Base-by-base conservation (phyloP, 2,888 invertebrate species). In the Pristionchus maxplancki region DNA sequence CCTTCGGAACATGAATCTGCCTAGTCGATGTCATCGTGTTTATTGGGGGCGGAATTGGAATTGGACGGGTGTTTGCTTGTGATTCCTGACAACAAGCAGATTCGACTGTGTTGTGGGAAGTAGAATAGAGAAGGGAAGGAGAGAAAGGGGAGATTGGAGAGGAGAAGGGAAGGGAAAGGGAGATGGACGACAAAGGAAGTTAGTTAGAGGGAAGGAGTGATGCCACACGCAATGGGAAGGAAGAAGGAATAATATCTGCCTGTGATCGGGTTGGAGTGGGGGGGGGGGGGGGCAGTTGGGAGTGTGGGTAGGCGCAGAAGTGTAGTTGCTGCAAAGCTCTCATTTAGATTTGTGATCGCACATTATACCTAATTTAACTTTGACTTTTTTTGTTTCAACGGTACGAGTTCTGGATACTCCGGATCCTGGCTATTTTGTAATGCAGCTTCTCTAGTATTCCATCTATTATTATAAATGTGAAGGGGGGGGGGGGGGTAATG, bases 51-150 rank as follows among this genome's bases (percentile, higher is more conserved):
- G 50, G n/a, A 58, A 58, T 64, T 34, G 31, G 64, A 4, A 31
- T 40, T 24, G 71, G 71, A 17, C 6, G 71, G 8, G 37, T 71
- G 71, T 71, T 71, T 71, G 71, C 37, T 71, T 71, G 31, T 71
- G 40, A 71, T 40, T 71, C 71, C 71, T 71, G 40, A 71, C 71
- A 71, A 71, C 37, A 71, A 37, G 71, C 13, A 71, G 71, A 71
- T 71, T 71, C 71, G 71, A 71, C 71, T 64, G 67, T 67, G 67
- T 67, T 31, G 67, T 67, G 67, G 67, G 67, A 67, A 67, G 6
- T 9, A 34, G 34, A 67, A 37, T 20, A 13, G 62, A 28, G 28
- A 28, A 28, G 34, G 17, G 24, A 78, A n/a, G 53, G 53, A 83
- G 53, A 20, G 53, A 83, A 34, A 20, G 20, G 53, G 28, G 34